Evolutionary conservation across 1,140 invertebrate species (phyloP), one percentile per base, ranked within the genome.

Genomic region (Nasonia longicornis): DNA sequence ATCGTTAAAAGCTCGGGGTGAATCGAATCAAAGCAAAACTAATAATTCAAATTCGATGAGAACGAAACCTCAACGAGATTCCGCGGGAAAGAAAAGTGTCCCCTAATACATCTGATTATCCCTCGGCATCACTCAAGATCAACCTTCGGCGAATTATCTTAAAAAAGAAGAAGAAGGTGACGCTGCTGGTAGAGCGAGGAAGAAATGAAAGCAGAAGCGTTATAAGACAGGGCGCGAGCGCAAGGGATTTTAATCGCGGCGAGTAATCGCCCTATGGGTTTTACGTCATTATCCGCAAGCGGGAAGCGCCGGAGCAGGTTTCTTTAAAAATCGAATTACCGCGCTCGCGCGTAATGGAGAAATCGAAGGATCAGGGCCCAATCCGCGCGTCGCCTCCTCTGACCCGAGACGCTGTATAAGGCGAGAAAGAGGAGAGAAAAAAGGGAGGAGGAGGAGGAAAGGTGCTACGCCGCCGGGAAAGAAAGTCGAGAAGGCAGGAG

Each of bases 281-380:
- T 52, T 69, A 76, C 38, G 76, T 86, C 85, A 84, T 81, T 80
- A 80, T 67, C 63, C 52, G 20, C 52, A 20, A 14, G 14, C 48
- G 16, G 48, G 48, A 52, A 58, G 38, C 38, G 6, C 38, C 8
- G 52, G 29, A 52, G 1, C 26, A 26, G 79, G 63, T 71, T 74
- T 79, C 81, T 85, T 83, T 79, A 86, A 85, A 85, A 84, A 85
- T 84, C 81, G 79, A 83, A 77, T 84, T 83, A 85, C 63, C 52
- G 52, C 20, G 52, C 52, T 58, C 52, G 35, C 64, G 48, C 52
- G 52, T 82, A 73, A 72, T 70, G 74, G 29, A 78, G 74, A 64
- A 80, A 83, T 82, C 81, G 70, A 80, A 80, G 71, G 71, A 45
- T 74, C 52, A 71, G 10, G 45, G 52, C 20, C 52, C 52, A 4